A percentile compares a stretch with the other conserved stretches of the same genome.
These are phyloP conservation scores for Taenioides sp. DNA, from an alignment of 2,797 vertebrate genomes.

Conservation along the genomic window DNA sequence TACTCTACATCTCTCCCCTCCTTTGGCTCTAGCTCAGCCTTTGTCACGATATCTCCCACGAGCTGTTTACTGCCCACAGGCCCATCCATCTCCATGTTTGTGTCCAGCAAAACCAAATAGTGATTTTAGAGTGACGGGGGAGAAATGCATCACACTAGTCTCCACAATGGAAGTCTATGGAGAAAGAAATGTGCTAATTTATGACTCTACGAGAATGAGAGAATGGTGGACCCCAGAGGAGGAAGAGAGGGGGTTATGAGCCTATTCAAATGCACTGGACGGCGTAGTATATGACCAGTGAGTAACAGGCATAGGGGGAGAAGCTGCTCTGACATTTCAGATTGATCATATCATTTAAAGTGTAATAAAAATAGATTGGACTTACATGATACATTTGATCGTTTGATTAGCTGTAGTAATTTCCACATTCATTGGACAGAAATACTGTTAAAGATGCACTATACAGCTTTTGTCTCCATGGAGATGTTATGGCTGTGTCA, in stretches of 20 bases:
- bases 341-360: background rate
- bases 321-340: background rate
- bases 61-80: conserved; percentile 61
- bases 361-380: conserved; percentile 1
- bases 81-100: conserved; percentile 67
- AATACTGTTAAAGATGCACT: background rate
- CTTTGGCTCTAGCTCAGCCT: conserved; percentile 42
- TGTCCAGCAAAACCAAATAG: conserved; percentile 75
- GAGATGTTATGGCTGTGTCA: too few species aligned
- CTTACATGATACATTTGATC: background rate
- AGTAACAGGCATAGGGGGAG: conserved; percentile 39
- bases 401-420: background rate
- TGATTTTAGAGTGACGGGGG: conserved; percentile 70
- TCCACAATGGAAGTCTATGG: conserved; percentile 47
- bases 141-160: conserved; percentile 72
- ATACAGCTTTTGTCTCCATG: too few species aligned
- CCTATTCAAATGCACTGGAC: conserved; percentile 75
- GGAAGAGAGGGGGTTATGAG: conserved; percentile 67
- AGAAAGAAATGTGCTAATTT: conserved; percentile 69
- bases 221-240: conserved; percentile 66
- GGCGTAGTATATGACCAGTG: conserved; percentile 62
- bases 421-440: background rate
- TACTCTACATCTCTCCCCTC: too few species aligned
- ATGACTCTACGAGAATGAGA: conserved; percentile 53
- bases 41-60: conserved; percentile 15